Conservation (phyloP, 1,140 invertebrate species). For the Holcopasites calliopsidis region DNA sequence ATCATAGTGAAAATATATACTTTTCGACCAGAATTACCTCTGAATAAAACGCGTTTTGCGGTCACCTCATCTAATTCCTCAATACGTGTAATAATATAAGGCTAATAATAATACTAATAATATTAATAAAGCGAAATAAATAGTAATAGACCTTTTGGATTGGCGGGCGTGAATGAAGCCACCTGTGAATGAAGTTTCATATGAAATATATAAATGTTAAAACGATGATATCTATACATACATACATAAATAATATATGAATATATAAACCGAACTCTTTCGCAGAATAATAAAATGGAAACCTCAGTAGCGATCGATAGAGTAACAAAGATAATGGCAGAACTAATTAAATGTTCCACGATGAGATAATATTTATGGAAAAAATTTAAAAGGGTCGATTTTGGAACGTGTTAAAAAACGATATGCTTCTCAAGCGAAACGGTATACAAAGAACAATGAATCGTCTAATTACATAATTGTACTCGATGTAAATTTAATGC, state of each 20-base stretch:
- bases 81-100: slow-evolving; percentile 48
- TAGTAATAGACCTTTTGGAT: slow-evolving; percentile 55
- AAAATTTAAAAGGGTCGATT: slow-evolving; percentile 33
- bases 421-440: slow-evolving; percentile 45
- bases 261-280: slow-evolving; percentile 61
- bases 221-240: slow-evolving; percentile 62
- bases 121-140: slow-evolving; percentile 39
- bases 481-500: slow-evolving; percentile 56
- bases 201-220: slow-evolving; percentile 71
- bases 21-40: slow-evolving; percentile 66
- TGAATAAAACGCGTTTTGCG: slow-evolving; percentile 55
- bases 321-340: slow-evolving; percentile 55
- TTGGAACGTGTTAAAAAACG: slow-evolving; percentile 35
- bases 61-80: slow-evolving; percentile 59
- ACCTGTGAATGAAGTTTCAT: slow-evolving; percentile 74
- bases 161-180: slow-evolving; percentile 68
- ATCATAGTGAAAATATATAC: slow-evolving; percentile 20
- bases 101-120: slow-evolving; percentile 30
- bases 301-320: slow-evolving; percentile 65
- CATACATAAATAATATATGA: slow-evolving; percentile 44
- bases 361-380: slow-evolving; percentile 55
- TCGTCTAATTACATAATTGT: slow-evolving; percentile 35
- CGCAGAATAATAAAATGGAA: slow-evolving; percentile 59
- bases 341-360: slow-evolving; percentile 49
- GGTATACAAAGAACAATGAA: slow-evolving; percentile 4